Evolutionary conservation across 2,888 invertebrate genomes (phyloP).

Genomic region (Chironomus riparius): DNA sequence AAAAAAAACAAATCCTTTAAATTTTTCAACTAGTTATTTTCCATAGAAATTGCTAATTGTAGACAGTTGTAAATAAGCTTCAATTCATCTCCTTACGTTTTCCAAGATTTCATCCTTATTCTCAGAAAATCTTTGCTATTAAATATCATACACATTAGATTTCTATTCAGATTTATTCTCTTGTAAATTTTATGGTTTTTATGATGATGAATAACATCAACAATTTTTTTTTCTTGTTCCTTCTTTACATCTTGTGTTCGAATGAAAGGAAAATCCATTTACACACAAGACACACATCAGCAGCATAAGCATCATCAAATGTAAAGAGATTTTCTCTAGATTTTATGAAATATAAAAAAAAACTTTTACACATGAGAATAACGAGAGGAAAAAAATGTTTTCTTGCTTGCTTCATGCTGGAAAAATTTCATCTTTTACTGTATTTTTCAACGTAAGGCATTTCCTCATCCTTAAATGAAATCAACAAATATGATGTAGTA

Average conservation of each 20-base stretch:
- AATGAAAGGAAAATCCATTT: not conserved
- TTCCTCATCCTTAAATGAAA: not conserved
- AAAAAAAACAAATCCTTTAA: too few species aligned
- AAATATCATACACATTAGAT: not conserved
- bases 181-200: slow-evolving; percentile 21
- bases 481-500: not conserved
- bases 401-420: not conserved
- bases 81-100: not conserved
- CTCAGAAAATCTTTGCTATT: not conserved
- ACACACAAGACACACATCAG: not conserved
- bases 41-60: too few species aligned
- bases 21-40: too few species aligned
- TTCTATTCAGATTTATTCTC: slow-evolving; percentile 21
- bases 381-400: not conserved
- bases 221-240: too few species aligned
- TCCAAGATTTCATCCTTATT: not conserved
- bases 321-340: not conserved
- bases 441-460: not conserved
- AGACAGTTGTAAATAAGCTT: too few species aligned
- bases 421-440: too few species aligned
- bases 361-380: not conserved
- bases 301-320: too few species aligned
- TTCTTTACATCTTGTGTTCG: not conserved
- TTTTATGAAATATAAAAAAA: not conserved
- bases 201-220: not conserved